Base-by-base conservation (phyloP, 2,797 vertebrate species). In the Peromyscus nudipes region DNA sequence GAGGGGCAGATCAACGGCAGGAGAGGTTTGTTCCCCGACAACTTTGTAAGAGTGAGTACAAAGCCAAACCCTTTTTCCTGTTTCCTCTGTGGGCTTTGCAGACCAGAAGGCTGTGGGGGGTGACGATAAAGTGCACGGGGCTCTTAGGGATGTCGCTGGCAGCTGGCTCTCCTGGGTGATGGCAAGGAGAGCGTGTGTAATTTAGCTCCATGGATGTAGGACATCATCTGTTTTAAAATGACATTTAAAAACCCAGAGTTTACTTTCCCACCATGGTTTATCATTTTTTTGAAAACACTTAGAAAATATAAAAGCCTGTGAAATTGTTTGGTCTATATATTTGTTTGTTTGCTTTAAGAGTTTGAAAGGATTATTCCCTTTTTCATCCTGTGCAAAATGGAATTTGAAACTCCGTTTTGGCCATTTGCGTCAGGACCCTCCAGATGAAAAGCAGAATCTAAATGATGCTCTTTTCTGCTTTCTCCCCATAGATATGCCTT, bases 11-110 rank as follows among this genome's bases (percentile, higher is more conserved):
- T 99, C 98, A 99, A 99, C 71, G 99, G 99, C 98, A 99, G 99
- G 97, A 99, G 99, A 99, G 99, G 99, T 98, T 99, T 99, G 97
- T 99, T 99, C 98, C 99, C 99, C 90, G 99, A 99, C 99, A 99
- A 99, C 99, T 99, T 99, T 98, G 99, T 99, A 99, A 99, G 99
- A 99, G 99, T 99, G 99, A 99, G 99, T 99, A 99, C 98, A 98
- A 99, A 98, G 98, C 98, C 97, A 97, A 98, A 98, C 97, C 95
- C 97, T 98, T 77, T 99, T 98, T 98, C 96, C 97, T 98, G 76
- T 98, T 97, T 97, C 96, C 64, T 96, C 21, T 97, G 55, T 97
- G 98, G 10, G 29, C 97, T 96, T 60, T 96, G 52, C 49, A 49
- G 65, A 91, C 62, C 86, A 83, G 96, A 85, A 86, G 80, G 69